Base-by-base conservation (phyloP, 2,113 vertebrate species). In the Ursus arctos region DNA sequence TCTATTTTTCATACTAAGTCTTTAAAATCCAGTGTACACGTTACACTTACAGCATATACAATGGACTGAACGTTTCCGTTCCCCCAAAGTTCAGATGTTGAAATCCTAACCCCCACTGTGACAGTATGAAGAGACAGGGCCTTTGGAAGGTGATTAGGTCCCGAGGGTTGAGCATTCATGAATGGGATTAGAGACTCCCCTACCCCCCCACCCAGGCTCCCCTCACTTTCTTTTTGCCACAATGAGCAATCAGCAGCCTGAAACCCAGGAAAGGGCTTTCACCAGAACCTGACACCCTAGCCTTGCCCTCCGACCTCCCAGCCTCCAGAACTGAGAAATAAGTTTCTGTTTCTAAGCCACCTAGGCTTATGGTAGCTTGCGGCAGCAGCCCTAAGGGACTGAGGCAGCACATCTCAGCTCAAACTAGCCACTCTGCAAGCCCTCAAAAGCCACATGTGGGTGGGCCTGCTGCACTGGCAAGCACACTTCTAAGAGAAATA, bases 11-110 rank as follows among this genome's bases (percentile, higher is more conserved):
- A 16, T 24, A 74, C 28, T 65, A 18, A 83, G 7, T 83, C 55
- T 87, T 84, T 91, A 43, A 81, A 71, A 61, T n/a, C 6, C 2
- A 18, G 51, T 59, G 22, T 11, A 1, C 65, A 0, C 19, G 7
- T 21, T n/a, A 55, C 8, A 14, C 22, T 28, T 63, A 40, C 0
- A 51, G n/a, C 2, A 18, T 2, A 4, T 8, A 9, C 4, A 67
- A 7, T 2, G 36, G 24, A 49, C 13, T 26, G 18, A 40, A 67
- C 26, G 18, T 22, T 24, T 40, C 11, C 24, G 22, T 15, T 63
- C 51, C 15, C 28, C 8, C 16, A 21, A 40, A 43, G 51, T 72
- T 87, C 82, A 6, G 3, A 4, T 15, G 10, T 11, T 81, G 43
- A 72, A 53, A 63, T 28, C 47, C 47, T 33, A 72, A 16, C 15